These are phyloP conservation scores for Heliothis virescens DNA, from an alignment of 1,140 invertebrate genomes.

Conservation along the genomic window DNA sequence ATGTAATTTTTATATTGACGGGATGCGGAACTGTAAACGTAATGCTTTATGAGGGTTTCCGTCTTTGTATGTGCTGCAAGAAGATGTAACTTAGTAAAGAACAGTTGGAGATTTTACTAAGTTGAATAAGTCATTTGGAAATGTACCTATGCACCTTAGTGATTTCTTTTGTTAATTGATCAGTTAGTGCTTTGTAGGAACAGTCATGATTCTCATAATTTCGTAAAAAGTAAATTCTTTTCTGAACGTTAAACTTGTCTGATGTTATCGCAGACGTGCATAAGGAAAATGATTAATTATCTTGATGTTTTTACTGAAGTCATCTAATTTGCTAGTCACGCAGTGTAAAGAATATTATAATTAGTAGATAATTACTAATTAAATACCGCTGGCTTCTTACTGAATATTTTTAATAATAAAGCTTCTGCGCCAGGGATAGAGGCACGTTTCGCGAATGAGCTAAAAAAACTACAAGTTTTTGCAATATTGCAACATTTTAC, in stretches of 20 bases:
- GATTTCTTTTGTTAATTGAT: too few relatives aligned
- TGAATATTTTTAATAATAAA: too few relatives aligned
- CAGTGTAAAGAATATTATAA: not conserved
- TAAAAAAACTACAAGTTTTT: conserved; percentile 79
- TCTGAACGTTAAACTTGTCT: not conserved
- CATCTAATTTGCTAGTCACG: conserved; percentile 2
- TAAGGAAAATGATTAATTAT: conserved; percentile 33
- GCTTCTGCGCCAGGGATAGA: not conserved
- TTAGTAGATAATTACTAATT: not conserved
- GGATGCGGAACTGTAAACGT: conserved; percentile 13
- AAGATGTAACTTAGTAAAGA: not conserved
- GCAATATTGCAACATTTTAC: conserved; percentile 81
- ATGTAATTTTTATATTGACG: conserved; percentile 47
- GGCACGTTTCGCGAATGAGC: conserved; percentile 57
- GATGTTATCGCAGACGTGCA: conserved; percentile 21
- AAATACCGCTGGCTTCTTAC: not conserved
- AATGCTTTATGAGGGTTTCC: conserved; percentile 8
- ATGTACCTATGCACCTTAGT: too few relatives aligned
- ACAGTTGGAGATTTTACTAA: not conserved
- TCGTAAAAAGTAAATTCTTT: not conserved
- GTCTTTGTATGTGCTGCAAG: not conserved
- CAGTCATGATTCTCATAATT: not conserved
- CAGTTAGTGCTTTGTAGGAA: too few relatives aligned
- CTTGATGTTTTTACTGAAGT: conserved; percentile 8
- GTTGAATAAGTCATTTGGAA: too few relatives aligned